These are phyloP conservation scores for Dicyrtomina minuta DNA, from an alignment of 2,888 invertebrate species.

Conservation along the genomic window DNA sequence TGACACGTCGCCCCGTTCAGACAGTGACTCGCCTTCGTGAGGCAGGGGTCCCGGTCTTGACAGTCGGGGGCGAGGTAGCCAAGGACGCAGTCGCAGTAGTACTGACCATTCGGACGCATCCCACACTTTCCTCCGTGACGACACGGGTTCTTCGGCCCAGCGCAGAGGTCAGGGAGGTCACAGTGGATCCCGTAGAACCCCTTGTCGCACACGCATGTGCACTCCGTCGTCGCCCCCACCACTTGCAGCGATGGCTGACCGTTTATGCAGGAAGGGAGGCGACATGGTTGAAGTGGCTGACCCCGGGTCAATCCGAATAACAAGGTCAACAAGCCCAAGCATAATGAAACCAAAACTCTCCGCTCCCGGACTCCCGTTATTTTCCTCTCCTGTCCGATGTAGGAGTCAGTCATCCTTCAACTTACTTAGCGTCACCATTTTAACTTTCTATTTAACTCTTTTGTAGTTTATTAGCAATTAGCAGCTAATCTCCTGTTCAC, in stretches of 20 bases:
- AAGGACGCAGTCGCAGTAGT: conserved; percentile 22
- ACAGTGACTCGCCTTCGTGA: conserved; percentile 11
- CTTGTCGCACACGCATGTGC: conserved; percentile 11
- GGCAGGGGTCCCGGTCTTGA: conserved; percentile 23
- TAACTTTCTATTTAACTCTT: no score
- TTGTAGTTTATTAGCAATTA: no score
- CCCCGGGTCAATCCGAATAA: no score
- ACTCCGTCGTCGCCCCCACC: background rate
- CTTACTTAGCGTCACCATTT: no score
- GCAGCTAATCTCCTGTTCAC: no score
- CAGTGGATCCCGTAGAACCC: conserved; percentile 8
- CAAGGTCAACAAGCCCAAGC: no score
- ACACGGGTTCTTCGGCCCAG: conserved; percentile 6
- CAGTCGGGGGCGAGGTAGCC: conserved; percentile 22
- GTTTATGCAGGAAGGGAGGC: conserved; percentile 13
- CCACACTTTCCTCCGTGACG: conserved; percentile 19
- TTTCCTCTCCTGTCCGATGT: no score
- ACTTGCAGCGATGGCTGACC: background rate
- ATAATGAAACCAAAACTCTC: no score
- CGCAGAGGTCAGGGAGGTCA: background rate
- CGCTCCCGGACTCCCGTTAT: no score
- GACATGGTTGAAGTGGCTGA: background rate
- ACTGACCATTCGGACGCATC: background rate
- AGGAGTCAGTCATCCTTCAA: no score
- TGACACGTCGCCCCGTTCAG: conserved; percentile 26